A percentile compares a stretch with the other conserved stretches of the same genome.
These are phyloP conservation scores for Miniopterus natalensis DNA, from an alignment of 2,113 vertebrate genomes.

Conservation along the genomic window DNA sequence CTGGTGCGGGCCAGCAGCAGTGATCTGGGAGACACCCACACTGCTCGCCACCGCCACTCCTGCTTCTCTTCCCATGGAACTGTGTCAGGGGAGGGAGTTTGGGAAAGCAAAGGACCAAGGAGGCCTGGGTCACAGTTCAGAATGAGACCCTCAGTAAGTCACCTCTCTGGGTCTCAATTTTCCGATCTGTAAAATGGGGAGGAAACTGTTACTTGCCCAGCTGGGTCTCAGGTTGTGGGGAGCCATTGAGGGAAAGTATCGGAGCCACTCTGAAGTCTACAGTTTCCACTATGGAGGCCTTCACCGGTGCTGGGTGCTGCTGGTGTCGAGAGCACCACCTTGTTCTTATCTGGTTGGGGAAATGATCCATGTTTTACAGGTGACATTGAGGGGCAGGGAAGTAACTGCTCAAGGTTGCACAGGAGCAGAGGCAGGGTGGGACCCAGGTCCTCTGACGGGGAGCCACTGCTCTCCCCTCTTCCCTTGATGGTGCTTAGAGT, in stretches of 20 bases:
- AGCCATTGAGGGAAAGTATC: neutral
- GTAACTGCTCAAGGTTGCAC: neutral
- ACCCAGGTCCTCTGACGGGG: accelerated
- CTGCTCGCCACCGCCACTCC: accelerated
- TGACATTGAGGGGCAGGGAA: neutral
- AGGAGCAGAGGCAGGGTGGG: neutral
- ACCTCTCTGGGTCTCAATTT: neutral
- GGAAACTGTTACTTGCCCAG: neutral
- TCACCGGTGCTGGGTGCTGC: accelerated
- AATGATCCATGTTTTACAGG: neutral
- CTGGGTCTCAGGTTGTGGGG: neutral
- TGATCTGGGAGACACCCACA: neutral
- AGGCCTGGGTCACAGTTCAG: neutral
- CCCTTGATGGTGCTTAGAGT: accelerated
- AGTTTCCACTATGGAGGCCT: accelerated
- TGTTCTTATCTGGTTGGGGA: neutral
- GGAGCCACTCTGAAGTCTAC: neutral
- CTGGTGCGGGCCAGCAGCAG: no score
- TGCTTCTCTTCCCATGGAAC: neutral
- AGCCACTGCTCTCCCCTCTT: neutral
- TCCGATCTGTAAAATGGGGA: neutral
- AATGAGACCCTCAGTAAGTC: accelerated
- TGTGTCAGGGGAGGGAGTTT: neutral
- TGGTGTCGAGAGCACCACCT: neutral
- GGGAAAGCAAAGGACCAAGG: neutral